Evolutionary conservation across 92 coral and sea anemone genomes (phyloP).

Genomic region (Pocillopora grandis): DNA sequence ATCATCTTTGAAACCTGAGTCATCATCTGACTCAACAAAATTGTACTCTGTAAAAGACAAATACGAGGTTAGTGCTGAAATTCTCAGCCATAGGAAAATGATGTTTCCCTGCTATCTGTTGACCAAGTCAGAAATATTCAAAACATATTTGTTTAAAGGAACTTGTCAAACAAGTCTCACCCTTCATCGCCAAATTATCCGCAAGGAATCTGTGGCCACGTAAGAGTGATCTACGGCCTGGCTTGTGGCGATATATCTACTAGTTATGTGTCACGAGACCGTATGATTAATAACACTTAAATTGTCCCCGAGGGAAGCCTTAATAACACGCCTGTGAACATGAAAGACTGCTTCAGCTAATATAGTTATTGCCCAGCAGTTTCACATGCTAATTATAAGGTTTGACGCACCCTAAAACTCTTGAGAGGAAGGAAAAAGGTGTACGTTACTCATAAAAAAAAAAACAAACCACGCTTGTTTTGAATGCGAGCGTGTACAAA

Average conservation of each 20-base stretch:
- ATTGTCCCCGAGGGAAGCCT: background rate
- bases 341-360: background rate
- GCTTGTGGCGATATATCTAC: constrained; percentile 1
- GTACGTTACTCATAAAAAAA: constrained; percentile 14
- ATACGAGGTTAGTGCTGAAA: background rate
- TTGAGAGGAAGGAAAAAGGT: background rate
- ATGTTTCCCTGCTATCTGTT: too few species aligned
- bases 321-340: background rate
- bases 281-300: constrained; percentile 20
- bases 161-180: constrained; percentile 2
- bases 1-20: constrained; percentile 46
- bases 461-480: background rate
- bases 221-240: background rate
- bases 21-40: constrained; percentile 32
- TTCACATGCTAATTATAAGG: constrained; percentile 27
- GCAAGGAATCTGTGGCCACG: background rate
- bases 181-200: constrained; percentile 4
- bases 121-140: background rate
- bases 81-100: too few species aligned
- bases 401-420: constrained; percentile 7
- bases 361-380: background rate
- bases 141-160: constrained; percentile 1
- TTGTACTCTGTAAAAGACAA: constrained; percentile 4
- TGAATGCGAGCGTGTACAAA: too few species aligned
- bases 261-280: constrained; percentile 24